A percentile compares a stretch with the other conserved stretches of the same genome.
Conservation (phyloP, 2,113 vertebrate genomes). For the Trichomycterus rosablanca region DNA sequence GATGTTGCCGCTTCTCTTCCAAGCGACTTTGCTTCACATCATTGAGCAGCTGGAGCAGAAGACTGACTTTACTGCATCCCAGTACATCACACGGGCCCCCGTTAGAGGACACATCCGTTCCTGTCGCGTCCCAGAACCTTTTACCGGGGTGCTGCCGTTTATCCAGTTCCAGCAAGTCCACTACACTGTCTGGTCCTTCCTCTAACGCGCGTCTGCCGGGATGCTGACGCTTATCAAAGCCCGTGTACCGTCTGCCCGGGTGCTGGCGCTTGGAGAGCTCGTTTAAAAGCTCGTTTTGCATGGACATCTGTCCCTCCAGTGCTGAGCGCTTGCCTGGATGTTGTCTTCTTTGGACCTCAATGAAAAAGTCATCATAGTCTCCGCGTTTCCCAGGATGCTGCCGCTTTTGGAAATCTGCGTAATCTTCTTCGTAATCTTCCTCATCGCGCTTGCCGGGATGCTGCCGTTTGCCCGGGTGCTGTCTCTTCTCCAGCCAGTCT, state of each 20-base stretch:
- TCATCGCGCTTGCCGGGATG: conserved; percentile 78
- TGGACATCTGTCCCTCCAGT: conserved; percentile 49
- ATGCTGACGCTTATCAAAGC: conserved; percentile 68
- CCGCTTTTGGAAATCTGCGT: conserved; percentile 56
- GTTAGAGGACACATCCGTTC: conserved; percentile 49
- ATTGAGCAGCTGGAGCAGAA: conserved; percentile 75
- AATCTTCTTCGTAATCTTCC: conserved; percentile 65
- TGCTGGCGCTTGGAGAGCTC: conserved; percentile 78
- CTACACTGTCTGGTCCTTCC: conserved; percentile 49
- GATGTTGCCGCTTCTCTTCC: conserved; percentile 82
- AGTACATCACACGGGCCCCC: conserved; percentile 66
- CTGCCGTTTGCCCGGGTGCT: conserved; percentile 72
- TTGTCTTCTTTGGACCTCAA: conserved; percentile 69
- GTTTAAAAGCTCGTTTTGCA: conserved; percentile 47
- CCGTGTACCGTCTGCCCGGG: conserved; percentile 72
- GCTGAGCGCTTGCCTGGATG: conserved; percentile 72
- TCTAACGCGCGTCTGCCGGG: conserved; percentile 66
- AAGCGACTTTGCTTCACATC: conserved; percentile 61
- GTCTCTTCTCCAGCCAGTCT: conserved; percentile 73
- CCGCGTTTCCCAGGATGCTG: conserved; percentile 77
- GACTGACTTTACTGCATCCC: conserved; percentile 68
- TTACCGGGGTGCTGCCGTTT: conserved; percentile 83
- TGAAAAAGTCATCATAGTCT: conserved; percentile 52
- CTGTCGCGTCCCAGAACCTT: conserved; percentile 64
- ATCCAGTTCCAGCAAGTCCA: conserved; percentile 56